Evolutionary conservation across 2,113 vertebrate genomes (phyloP).

Genomic region (Psittacus erithacus): DNA sequence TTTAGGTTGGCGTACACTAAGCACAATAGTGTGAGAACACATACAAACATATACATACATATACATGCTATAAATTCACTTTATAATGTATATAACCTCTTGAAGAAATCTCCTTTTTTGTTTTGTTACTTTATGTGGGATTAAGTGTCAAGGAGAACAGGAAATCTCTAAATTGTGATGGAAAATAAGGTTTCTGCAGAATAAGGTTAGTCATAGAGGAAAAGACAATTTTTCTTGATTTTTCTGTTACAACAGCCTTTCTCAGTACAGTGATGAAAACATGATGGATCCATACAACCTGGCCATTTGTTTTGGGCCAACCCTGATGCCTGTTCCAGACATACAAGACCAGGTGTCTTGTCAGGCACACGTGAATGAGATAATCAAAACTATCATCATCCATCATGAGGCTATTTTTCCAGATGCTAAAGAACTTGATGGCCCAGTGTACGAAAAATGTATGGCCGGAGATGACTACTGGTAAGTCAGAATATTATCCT

Average conservation of each 20-base stretch:
- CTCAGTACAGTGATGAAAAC: conserved; percentile 98
- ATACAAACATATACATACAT: background rate
- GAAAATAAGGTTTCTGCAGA: background rate
- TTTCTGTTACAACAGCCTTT: conserved; percentile 81
- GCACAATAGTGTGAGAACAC: background rate
- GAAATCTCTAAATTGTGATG: background rate
- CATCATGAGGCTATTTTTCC: conserved; percentile 98
- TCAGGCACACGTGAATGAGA: conserved; percentile 97
- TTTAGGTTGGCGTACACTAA: background rate
- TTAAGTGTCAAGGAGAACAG: background rate
- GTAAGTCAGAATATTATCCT: conserved; percentile 74
- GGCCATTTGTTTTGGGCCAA: conserved; percentile 98
- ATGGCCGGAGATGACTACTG: conserved; percentile 98
- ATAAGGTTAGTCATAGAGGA: background rate
- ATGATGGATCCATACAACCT: conserved; percentile 99
- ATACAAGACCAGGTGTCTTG: conserved; percentile 97
- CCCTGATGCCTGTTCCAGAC: conserved; percentile 96
- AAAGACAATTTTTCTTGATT: background rate
- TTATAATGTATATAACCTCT: background rate
- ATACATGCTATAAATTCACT: background rate
- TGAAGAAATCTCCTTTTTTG: background rate
- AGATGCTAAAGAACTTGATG: conserved; percentile 93
- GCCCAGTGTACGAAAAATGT: conserved; percentile 97
- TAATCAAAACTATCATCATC: conserved; percentile 97
- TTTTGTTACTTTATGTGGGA: background rate